Base-by-base conservation (phyloP, 2,113 vertebrate genomes). In the Ibidorhyncha struthersii region DNA sequence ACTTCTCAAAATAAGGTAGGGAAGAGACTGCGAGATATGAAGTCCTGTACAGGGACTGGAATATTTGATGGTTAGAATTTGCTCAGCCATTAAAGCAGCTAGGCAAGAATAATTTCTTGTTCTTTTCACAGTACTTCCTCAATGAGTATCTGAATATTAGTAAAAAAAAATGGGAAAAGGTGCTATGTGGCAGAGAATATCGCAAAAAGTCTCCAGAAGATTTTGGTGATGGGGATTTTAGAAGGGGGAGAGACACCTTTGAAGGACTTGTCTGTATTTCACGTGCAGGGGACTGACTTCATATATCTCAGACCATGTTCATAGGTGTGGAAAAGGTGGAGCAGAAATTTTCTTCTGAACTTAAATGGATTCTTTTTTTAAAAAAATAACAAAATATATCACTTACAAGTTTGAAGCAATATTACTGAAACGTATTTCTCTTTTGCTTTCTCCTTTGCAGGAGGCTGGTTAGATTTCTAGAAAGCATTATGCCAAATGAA, bases 331-430 rank as follows among this genome's bases (percentile, higher is more conserved):
- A 81, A 56, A n/a, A 81, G 38, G 34, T 49, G 17, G 30, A 47
- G 14, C 25, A 63, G 10, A 65, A 38, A 19, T 56, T 47, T n/a
- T 69, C 27, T 78, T 77, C 38, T 80, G 14, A 61, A 52, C 3
- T 16, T 26, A n/a, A 41, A 47, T 53, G 23, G 10, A 11, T 47
- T 12, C 32, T 34, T 50, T 53, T 43, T 32, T 25, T 61, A 8
- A 32, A 63, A 8, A 32, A 63, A 29, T 78, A 56, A 8, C 2
- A 58, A 36, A 36, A 34, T 1, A 0, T 5, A 36, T 25, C 4
- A 22, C 43, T 69, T 85, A 19, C 15, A 41, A n/a, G 20, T 90
- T 72, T 69, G 32, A 58, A 73, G 45, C 38, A 71, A 2, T 78
- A 26, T 53, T 91, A 29, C 25, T 1, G 4, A 45, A 85, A 74